Percentiles rank a stretch among this genome's conserved stretches.
Evolutionary conservation across 2,113 vertebrate species (phyloP).

Genomic region (Desmodus rotundus): DNA sequence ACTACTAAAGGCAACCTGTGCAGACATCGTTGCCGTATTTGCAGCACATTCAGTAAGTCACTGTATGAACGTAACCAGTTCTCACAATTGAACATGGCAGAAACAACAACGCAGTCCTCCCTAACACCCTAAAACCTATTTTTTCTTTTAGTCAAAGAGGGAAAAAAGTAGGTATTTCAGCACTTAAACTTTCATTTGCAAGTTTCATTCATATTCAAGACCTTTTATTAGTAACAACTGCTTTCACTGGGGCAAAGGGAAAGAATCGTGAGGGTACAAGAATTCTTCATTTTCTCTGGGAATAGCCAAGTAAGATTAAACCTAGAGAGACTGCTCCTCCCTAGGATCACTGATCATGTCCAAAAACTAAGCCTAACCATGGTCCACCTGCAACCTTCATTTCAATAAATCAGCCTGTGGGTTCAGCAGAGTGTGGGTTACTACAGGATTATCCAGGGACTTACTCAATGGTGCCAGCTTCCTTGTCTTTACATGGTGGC

Average conservation of each 20-base stretch:
- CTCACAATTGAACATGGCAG: neutral
- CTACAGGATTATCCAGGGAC: neutral
- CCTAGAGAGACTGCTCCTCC: neutral
- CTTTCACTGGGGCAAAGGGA: neutral
- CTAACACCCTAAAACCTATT: neutral
- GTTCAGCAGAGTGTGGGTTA: neutral
- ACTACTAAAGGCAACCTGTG: neutral
- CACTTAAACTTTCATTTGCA: neutral
- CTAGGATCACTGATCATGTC: neutral
- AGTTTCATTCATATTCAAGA: neutral
- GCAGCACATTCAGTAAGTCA: neutral
- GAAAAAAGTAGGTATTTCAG: neutral
- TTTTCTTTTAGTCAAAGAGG: neutral
- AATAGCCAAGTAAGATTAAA: neutral
- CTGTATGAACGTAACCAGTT: neutral
- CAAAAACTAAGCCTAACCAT: neutral
- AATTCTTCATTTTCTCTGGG: neutral
- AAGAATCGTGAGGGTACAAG: rapidly evolving
- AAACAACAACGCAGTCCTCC: neutral
- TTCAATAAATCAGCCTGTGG: neutral
- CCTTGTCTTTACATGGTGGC: neutral
- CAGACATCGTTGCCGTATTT: neutral
- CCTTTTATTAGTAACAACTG: neutral
- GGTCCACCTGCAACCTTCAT: neutral
- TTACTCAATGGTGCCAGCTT: neutral